Conservation (phyloP, 1,140 invertebrate species). For the Dufourea novaeangliae region DNA sequence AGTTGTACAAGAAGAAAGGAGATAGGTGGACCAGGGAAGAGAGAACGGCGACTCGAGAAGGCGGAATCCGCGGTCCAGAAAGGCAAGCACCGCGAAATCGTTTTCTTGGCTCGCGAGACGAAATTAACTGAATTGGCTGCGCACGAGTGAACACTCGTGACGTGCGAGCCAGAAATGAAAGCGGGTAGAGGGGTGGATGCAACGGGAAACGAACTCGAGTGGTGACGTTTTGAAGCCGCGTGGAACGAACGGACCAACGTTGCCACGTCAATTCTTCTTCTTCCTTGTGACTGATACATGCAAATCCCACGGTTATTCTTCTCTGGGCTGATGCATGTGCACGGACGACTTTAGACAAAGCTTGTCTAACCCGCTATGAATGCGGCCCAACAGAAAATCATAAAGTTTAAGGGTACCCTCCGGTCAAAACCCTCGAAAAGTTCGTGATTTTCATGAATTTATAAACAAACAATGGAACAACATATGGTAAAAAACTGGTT, state of each 20-base stretch:
- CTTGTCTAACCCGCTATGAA: no score
- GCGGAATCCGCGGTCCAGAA: slow-evolving; percentile 29
- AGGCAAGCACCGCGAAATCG: slow-evolving; percentile 49
- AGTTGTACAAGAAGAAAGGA: not conserved
- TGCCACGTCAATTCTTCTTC: not conserved
- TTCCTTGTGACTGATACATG: slow-evolving; percentile 1
- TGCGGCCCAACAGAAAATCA: no score
- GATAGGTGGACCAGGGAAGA: not conserved
- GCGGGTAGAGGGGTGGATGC: no score
- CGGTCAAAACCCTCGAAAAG: no score
- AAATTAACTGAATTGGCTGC: slow-evolving; percentile 61
- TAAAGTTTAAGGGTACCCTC: no score
- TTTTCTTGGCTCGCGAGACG: slow-evolving; percentile 34
- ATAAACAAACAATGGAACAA: no score
- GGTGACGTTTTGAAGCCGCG: slow-evolving; percentile 14
- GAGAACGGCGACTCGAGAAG: not conserved
- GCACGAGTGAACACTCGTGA: slow-evolving; percentile 49
- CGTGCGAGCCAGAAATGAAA: slow-evolving; percentile 26
- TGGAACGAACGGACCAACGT: not conserved
- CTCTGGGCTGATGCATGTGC: no score
- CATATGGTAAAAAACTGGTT: no score
- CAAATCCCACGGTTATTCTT: slow-evolving; percentile 1
- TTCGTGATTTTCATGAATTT: no score
- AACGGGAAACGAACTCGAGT: not conserved
- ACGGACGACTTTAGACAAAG: no score